Conservation (phyloP, 2,113 vertebrate genomes). For the Genyomyrus donnyi region DNA sequence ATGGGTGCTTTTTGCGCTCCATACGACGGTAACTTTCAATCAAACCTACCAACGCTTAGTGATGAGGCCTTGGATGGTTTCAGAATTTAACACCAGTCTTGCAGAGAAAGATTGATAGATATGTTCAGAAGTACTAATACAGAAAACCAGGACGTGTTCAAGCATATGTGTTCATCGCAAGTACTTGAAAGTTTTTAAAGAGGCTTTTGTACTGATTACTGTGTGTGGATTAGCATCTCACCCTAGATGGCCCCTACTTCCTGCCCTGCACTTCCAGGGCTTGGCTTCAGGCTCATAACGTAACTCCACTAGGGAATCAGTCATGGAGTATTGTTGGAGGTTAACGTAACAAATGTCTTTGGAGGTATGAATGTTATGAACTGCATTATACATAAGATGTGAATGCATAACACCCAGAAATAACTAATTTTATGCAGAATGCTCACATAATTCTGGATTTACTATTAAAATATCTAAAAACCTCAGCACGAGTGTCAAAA, state of each 20-base stretch:
- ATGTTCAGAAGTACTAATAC: background rate
- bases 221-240: background rate
- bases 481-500: background rate
- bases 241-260: background rate
- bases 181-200: background rate
- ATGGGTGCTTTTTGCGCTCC: background rate
- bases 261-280: background rate
- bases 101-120: background rate
- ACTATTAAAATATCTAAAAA: background rate
- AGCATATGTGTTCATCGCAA: background rate
- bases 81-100: background rate
- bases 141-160: background rate
- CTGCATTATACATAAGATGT: background rate
- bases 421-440: background rate
- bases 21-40: background rate
- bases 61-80: background rate
- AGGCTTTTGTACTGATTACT: background rate
- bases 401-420: background rate
- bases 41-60: background rate
- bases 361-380: background rate
- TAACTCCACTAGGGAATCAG: background rate
- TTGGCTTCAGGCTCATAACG: background rate
- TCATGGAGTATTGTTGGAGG: background rate
- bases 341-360: background rate
- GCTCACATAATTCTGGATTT: background rate